phyloP scores from a whole-genome alignment of 2,888 invertebrate species.

The Tuberolachnus salignus region DNA sequence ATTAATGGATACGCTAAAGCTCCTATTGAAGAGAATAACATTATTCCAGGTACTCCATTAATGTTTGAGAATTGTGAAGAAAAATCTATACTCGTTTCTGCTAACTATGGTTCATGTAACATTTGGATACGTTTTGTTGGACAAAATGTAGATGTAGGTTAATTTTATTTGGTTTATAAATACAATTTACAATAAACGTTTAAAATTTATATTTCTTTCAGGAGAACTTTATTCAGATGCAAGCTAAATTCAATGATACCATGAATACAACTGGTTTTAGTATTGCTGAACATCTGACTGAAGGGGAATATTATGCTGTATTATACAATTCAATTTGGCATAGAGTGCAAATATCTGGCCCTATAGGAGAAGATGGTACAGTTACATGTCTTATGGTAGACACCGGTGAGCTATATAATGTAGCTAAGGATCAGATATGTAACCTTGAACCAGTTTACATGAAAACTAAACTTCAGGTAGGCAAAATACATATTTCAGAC shows the following conservation, averaged over 20 bases:
- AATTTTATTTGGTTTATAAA: too few species aligned
- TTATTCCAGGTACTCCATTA: conserved; percentile 35
- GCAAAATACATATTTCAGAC: background rate
- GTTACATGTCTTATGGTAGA: conserved; percentile 40
- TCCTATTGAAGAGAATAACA: background rate
- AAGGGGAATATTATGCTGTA: conserved; percentile 48
- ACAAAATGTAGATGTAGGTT: conserved; percentile 36
- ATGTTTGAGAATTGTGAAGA: conserved; percentile 14
- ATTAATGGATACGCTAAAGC: background rate
- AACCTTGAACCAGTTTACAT: conserved; percentile 30
- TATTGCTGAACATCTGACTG: conserved; percentile 27
- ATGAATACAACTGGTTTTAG: conserved; percentile 34
- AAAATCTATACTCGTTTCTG: conserved; percentile 47
- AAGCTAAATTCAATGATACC: conserved; percentile 34
- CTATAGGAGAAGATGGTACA: conserved; percentile 10
- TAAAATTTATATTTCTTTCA: background rate
- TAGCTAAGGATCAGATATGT: conserved; percentile 46
- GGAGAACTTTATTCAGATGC: conserved; percentile 48
- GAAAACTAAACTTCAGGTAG: conserved; percentile 47
- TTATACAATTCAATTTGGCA: conserved; percentile 43
- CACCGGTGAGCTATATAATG: conserved; percentile 26
- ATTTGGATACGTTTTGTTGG: conserved; percentile 44
- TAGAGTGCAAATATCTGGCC: conserved; percentile 13
- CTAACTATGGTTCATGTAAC: conserved; percentile 34
- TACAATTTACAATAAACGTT: background rate